Conservation (phyloP, 1,140 invertebrate genomes). For the Drosophila setifemur region DNA sequence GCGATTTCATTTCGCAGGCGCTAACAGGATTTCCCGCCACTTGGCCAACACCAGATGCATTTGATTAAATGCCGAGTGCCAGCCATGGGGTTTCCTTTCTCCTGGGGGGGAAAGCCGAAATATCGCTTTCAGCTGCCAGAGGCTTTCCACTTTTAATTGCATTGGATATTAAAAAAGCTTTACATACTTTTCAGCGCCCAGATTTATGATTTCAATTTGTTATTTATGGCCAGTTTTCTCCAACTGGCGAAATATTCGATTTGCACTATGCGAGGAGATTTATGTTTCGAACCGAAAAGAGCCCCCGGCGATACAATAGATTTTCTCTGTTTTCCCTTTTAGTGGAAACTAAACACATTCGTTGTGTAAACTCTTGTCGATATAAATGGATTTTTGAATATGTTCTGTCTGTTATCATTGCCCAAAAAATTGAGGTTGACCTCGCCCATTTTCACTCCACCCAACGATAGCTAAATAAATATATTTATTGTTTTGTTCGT, state of each 20-base stretch:
- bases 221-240: slow-evolving; percentile 52
- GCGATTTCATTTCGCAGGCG: slow-evolving; percentile 63
- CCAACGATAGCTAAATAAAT: slow-evolving; percentile 56
- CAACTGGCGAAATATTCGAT: slow-evolving; percentile 49
- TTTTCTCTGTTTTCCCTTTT: slow-evolving; percentile 31
- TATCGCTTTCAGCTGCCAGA: background rate
- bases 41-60: slow-evolving; percentile 48
- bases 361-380: slow-evolving; percentile 71
- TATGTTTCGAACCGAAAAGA: slow-evolving; percentile 34
- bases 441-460: background rate
- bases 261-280: slow-evolving; percentile 57
- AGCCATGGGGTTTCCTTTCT: background rate
- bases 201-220: slow-evolving; percentile 74
- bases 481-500: slow-evolving; percentile 62
- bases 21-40: slow-evolving; percentile 18
- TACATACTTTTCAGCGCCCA: slow-evolving; percentile 44
- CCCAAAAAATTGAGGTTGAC: background rate
- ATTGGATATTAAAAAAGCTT: slow-evolving; percentile 64
- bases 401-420: slow-evolving; percentile 20
- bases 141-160: slow-evolving; percentile 57
- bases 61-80: slow-evolving; percentile 54
- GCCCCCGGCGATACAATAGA: slow-evolving; percentile 6
- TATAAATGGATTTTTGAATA: slow-evolving; percentile 60
- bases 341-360: slow-evolving; percentile 52
- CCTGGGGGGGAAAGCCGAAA: background rate